Evolutionary conservation across 2,797 vertebrate genomes (phyloP).

Genomic region (Peromyscus eremicus): DNA sequence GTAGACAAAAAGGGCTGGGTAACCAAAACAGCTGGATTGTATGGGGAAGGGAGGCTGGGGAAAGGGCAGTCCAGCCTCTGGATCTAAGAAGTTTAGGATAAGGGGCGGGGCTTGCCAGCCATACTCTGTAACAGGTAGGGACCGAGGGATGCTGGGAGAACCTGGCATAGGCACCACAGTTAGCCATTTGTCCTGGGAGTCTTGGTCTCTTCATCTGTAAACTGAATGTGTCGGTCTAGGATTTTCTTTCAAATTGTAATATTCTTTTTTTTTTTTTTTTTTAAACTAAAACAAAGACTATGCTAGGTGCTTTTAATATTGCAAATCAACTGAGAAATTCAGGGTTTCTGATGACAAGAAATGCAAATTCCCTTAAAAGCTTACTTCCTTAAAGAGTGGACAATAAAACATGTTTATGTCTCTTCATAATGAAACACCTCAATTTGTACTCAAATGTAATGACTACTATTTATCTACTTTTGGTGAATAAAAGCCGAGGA

Average conservation of each 20-base stretch:
- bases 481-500: constrained; percentile 88
- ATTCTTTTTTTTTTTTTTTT: not conserved
- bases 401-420: constrained; percentile 82
- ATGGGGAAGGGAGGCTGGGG: not conserved
- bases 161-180: not conserved
- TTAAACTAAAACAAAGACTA: not conserved
- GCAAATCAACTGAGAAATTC: constrained; percentile 56
- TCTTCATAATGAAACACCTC: constrained; percentile 85
- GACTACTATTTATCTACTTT: constrained; percentile 86
- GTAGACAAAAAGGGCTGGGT: not conserved
- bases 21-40: not conserved
- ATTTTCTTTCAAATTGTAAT: constrained; percentile 35
- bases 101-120: not conserved
- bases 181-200: not conserved
- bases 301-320: constrained; percentile 40
- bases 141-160: not conserved
- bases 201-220: constrained; percentile 59
- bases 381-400: constrained; percentile 75
- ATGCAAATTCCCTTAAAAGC: constrained; percentile 76
- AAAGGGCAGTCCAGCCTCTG: not conserved
- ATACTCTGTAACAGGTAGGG: not conserved
- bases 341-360: constrained; percentile 67
- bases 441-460: constrained; percentile 85
- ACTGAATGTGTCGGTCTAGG: constrained; percentile 12
- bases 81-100: not conserved